Evolutionary conservation across 1,140 invertebrate species (phyloP).

Genomic region (Calephelis nemesis): DNA sequence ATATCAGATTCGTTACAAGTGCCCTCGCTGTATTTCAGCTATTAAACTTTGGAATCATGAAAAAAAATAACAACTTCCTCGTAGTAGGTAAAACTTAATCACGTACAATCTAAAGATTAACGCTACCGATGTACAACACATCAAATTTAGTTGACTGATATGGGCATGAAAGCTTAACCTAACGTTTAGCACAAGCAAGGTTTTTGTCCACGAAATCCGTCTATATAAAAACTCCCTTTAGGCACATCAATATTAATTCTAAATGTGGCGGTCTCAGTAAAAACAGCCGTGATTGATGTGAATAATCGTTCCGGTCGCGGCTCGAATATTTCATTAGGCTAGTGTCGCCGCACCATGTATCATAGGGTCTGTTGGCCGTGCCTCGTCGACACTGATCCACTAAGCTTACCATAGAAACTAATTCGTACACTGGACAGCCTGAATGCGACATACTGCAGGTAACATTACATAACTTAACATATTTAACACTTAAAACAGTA

Average conservation of each 20-base stretch:
- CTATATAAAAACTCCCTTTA: background rate
- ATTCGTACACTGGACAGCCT: conserved; percentile 45
- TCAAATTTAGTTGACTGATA: too few relatives aligned
- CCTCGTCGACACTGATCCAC: conserved; percentile 64
- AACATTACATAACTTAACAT: conserved; percentile 26
- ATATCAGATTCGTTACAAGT: too few relatives aligned
- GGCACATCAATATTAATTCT: conserved; percentile 3
- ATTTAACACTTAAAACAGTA: conserved; percentile 2
- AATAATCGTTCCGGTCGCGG: conserved; percentile 62
- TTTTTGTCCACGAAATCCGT: too few relatives aligned
- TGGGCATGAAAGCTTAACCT: too few relatives aligned
- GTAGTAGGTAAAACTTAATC: too few relatives aligned
- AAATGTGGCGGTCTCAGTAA: conserved; percentile 39
- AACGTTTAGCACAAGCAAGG: too few relatives aligned
- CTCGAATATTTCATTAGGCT: conserved; percentile 75
- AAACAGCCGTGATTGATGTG: conserved; percentile 64
- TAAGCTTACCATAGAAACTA: conserved; percentile 68
- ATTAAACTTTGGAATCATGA: too few relatives aligned
- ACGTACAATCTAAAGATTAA: too few relatives aligned
- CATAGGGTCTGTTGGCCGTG: conserved; percentile 31
- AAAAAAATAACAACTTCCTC: too few relatives aligned
- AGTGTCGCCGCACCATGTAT: conserved; percentile 48
- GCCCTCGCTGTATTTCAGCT: too few relatives aligned
- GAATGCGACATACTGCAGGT: conserved; percentile 42
- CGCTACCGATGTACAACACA: too few relatives aligned